These are phyloP conservation scores for Ctenomys sociabilis DNA, from an alignment of 2,113 vertebrate genomes.

Conservation along the genomic window DNA sequence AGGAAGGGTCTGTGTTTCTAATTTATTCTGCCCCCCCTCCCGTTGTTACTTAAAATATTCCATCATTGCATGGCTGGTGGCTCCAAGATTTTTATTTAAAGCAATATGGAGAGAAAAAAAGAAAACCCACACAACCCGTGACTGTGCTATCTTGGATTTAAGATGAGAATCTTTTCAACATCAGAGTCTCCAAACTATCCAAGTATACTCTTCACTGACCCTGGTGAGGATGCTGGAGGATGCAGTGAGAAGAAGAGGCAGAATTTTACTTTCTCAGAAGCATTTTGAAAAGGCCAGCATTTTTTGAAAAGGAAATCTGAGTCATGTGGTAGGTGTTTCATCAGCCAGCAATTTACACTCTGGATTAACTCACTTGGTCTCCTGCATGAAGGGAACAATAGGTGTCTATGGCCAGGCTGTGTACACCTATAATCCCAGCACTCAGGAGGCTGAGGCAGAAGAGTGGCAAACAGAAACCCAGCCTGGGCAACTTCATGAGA, in stretches of 20 bases:
- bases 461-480: neutral
- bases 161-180: slow-evolving; percentile 59
- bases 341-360: slow-evolving; percentile 20
- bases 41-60: slow-evolving; percentile 78
- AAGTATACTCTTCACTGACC: slow-evolving; percentile 18
- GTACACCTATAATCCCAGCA: neutral
- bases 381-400: slow-evolving; percentile 23
- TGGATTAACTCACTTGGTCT: slow-evolving; percentile 40
- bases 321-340: slow-evolving; percentile 2
- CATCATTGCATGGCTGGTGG: slow-evolving; percentile 67
- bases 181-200: slow-evolving; percentile 35
- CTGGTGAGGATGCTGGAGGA: neutral
- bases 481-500: neutral
- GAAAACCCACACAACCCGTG: slow-evolving; percentile 68
- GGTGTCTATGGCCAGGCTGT: neutral
- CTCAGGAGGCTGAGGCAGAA: neutral
- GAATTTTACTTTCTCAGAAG: slow-evolving; percentile 63
- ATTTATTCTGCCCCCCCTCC: slow-evolving; percentile 73
- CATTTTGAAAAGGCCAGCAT: neutral
- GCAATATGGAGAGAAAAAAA: slow-evolving; percentile 59
- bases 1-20: slow-evolving; percentile 74
- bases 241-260: neutral
- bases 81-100: slow-evolving; percentile 79
- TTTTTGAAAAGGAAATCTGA: slow-evolving; percentile 5
- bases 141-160: slow-evolving; percentile 62